phyloP scores from a whole-genome alignment of 2,797 vertebrate species.

The Calcarius lapponicus region DNA sequence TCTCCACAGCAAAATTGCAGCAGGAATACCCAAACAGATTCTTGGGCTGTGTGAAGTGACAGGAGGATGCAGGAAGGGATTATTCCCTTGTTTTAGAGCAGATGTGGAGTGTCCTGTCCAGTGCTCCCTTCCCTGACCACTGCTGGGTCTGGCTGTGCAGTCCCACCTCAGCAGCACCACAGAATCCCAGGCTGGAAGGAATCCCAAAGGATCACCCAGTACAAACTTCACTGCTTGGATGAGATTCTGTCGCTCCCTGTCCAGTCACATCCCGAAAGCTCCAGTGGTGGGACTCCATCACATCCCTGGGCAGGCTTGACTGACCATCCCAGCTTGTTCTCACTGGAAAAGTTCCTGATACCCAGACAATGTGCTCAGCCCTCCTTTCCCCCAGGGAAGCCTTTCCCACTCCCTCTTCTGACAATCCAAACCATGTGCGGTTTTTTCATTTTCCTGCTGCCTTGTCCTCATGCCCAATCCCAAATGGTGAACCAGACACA shows the following conservation, averaged over 20 bases:
- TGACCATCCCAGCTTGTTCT: not conserved
- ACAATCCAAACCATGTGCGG: fast-evolving
- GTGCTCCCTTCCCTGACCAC: not conserved
- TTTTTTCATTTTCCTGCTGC: not conserved
- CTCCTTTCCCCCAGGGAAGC: not conserved
- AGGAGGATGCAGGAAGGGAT: not conserved
- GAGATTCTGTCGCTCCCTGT: not conserved
- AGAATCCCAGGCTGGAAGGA: not conserved
- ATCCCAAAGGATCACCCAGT: not conserved
- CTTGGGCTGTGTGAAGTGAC: not conserved
- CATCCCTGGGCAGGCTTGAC: not conserved
- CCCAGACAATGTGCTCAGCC: not conserved
- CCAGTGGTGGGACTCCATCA: not conserved
- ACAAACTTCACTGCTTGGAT: not conserved
- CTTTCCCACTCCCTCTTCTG: not conserved
- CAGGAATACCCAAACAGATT: not conserved
- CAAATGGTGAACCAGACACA: fast-evolving
- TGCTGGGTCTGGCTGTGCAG: not conserved
- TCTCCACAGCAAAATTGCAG: not conserved
- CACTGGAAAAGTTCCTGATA: not conserved
- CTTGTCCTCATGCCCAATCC: fast-evolving
- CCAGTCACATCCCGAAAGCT: not conserved
- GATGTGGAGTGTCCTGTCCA: not conserved
- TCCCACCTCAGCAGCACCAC: not conserved
- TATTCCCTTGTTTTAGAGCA: not conserved